Evolutionary conservation across 2,797 vertebrate species (phyloP).

Genomic region (Aplochiton taeniatus): DNA sequence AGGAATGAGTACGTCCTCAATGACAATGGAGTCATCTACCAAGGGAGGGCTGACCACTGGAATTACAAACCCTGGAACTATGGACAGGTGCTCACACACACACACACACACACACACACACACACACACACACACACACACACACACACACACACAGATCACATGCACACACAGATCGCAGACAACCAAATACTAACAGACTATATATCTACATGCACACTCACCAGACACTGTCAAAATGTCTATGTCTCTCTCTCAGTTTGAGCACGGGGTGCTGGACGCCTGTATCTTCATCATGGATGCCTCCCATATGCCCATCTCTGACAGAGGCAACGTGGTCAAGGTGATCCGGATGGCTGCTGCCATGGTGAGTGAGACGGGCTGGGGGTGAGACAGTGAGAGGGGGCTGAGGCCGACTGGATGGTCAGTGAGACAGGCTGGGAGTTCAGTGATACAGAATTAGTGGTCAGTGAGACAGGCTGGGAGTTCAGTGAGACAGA

Average conservation of each 20-base stretch:
- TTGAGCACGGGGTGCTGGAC: conserved; percentile 83
- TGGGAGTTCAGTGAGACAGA: too few species aligned
- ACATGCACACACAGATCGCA: not conserved
- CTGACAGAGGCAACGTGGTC: conserved; percentile 76
- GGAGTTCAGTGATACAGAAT: not conserved
- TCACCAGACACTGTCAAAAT: not conserved
- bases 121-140: conserved; percentile 8
- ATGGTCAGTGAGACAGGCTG: not conserved
- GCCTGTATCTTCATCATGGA: conserved; percentile 89
- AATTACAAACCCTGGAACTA: conserved; percentile 78
- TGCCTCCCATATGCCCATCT: conserved; percentile 78
- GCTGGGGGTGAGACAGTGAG: not conserved
- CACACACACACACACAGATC: too few species aligned
- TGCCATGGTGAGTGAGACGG: conserved; percentile 78
- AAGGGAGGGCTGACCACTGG: conserved; percentile 57
- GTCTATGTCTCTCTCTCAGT: conserved; percentile 68
- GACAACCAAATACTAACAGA: not conserved
- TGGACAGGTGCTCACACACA: conserved; percentile 73
- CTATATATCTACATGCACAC: not conserved
- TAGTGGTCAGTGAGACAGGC: too few species aligned
- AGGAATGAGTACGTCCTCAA: conserved; percentile 81
- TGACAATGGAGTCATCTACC: conserved; percentile 77
- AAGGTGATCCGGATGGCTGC: conserved; percentile 84
- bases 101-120: not conserved
- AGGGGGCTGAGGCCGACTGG: too few species aligned